Conservation (phyloP, 2,113 vertebrate species). For the Sylvietta virens region DNA sequence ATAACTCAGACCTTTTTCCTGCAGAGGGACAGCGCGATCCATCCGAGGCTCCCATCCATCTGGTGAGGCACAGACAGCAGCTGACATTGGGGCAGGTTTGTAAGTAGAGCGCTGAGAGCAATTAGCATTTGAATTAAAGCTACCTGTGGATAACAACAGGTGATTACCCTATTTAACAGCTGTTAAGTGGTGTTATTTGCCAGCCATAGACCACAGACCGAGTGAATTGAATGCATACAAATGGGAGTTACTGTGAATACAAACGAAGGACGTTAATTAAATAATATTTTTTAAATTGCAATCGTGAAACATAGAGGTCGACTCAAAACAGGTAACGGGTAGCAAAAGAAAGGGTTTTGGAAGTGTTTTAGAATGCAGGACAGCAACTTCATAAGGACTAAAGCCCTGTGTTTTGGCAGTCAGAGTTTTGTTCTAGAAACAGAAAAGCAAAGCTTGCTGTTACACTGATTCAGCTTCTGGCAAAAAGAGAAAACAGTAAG, state of each 20-base stretch:
- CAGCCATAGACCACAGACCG: constrained; percentile 17
- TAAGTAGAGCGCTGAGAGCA: constrained; percentile 63
- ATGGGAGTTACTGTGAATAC: constrained; percentile 8
- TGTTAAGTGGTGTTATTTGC: constrained; percentile 68
- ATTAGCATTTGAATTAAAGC: constrained; percentile 72
- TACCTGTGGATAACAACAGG: constrained; percentile 71
- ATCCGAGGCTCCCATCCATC: constrained; percentile 24
- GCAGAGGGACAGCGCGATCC: neutral
- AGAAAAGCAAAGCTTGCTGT: neutral
- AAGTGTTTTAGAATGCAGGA: neutral
- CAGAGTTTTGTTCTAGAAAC: neutral
- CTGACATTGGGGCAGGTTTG: constrained; percentile 50
- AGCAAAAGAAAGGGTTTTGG: neutral
- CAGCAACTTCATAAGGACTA: neutral
- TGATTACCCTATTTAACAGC: constrained; percentile 70
- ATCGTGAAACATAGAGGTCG: neutral
- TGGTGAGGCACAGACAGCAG: constrained; percentile 1
- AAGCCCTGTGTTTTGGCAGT: neutral
- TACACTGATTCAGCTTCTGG: neutral
- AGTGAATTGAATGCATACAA: constrained; percentile 37
- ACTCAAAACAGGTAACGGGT: neutral
- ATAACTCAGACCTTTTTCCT: neutral
- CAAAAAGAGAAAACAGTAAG: neutral
- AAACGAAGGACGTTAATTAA: constrained; percentile 33
- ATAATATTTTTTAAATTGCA: neutral